These are phyloP conservation scores for Pandion haliaetus DNA, from an alignment of 2,113 vertebrate species.

Conservation along the genomic window DNA sequence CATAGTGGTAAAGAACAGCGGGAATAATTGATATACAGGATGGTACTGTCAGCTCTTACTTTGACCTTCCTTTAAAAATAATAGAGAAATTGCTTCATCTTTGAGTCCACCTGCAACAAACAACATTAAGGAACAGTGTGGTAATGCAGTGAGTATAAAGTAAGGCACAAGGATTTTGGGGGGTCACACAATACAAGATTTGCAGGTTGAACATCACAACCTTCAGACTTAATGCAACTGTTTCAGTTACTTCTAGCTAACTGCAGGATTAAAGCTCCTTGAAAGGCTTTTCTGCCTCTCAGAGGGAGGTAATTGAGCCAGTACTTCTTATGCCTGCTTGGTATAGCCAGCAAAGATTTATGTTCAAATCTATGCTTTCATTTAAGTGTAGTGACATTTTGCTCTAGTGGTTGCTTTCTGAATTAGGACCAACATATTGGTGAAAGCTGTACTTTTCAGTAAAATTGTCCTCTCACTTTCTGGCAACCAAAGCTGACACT, in stretches of 20 bases:
- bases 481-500: not conserved
- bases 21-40: not conserved
- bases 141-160: not conserved
- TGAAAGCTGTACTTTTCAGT: not conserved
- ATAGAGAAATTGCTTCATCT: not conserved
- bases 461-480: not conserved
- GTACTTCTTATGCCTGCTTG: not conserved
- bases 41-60: not conserved
- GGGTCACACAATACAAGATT: not conserved
- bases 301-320: not conserved
- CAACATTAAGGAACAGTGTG: not conserved
- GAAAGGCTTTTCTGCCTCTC: not conserved
- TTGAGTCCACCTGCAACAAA: not conserved
- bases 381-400: not conserved
- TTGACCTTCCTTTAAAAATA: not conserved
- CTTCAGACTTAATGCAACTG: not conserved
- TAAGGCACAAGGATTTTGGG: not conserved
- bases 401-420: not conserved
- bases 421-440: not conserved
- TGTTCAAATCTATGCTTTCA: not conserved
- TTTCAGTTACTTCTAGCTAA: not conserved
- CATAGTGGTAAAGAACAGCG: not conserved
- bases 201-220: not conserved
- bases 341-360: not conserved
- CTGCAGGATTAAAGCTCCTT: not conserved